Base-by-base conservation (phyloP, 1,140 invertebrate genomes). In the Bicyclus anynana region DNA sequence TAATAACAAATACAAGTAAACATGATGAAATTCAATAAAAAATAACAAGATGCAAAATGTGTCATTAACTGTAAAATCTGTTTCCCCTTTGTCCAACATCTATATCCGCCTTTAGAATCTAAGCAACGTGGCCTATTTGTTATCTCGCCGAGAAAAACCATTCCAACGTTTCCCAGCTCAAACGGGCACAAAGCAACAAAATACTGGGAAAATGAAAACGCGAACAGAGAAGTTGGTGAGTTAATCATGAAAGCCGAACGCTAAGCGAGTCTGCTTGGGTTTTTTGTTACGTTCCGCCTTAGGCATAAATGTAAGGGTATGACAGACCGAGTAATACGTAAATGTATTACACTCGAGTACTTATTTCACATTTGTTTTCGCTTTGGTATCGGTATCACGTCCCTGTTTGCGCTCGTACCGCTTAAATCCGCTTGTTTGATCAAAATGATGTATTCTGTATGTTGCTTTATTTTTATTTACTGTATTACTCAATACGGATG, bases 211-310 rank as follows among this genome's bases (percentile, higher is more conserved):
- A 72, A 76, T 73, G 74, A 77, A 72, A 70, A 69, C 56, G 63
- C 65, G 66, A 68, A 74, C 56, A 68, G 64, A 42, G 57, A 68
- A 67, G 54, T 69, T 77, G 70, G 69, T 53, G 68, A 74, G 77
- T 80, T 80, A 79, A 80, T 79, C 79, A 77, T 72, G 62, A 74
- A 74, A 77, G 69, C 62, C 57, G 70, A 72, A 72, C 70, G 66
- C 67, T 76, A 68, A 76, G 69, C 71, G 67, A 74, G 59, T 69
- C 69, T 53, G 35, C 59, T 67, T 57, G 64, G 56, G 62, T 77
- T 71, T 23, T 71, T 75, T 65, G 78, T 69, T 71, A 71, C 62
- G 71, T 70, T 72, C 16, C 67, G 29, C 49, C 54, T 62, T 55
- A 47, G 46, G 62, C 58, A 69, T 68, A 65, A 77, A 72, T 73